These are phyloP conservation scores for Coelopa frigida DNA, from an alignment of 1,140 invertebrate genomes.

Conservation along the genomic window DNA sequence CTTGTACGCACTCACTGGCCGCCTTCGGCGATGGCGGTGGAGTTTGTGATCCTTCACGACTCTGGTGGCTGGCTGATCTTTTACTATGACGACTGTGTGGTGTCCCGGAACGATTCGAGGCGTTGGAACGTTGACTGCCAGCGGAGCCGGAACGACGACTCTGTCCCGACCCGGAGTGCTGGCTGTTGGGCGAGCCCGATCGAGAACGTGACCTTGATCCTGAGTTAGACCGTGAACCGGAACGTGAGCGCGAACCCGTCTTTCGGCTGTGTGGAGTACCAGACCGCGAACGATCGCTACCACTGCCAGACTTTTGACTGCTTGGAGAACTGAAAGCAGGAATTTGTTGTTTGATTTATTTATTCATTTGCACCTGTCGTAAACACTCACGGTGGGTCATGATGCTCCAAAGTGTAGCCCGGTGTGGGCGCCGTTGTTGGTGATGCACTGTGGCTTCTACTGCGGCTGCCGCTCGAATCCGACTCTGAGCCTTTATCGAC, in stretches of 20 bases:
- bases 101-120: conserved; percentile 9
- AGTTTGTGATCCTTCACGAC: background rate
- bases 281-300: conserved; percentile 27
- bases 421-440: too few species aligned
- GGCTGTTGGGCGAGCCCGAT: conserved; percentile 14
- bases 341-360: background rate
- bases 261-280: conserved; percentile 1
- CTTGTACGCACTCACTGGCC: background rate
- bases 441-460: conserved; percentile 4
- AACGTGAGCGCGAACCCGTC: conserved; percentile 8
- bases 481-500: conserved; percentile 4
- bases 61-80: background rate
- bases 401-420: conserved; percentile 8
- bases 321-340: background rate
- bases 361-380: background rate
- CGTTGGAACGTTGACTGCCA: conserved; percentile 12
- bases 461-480: conserved; percentile 6
- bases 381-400: conserved; percentile 5
- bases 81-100: conserved; percentile 17
- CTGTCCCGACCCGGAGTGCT: conserved; percentile 14
- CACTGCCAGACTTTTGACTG: conserved; percentile 15
- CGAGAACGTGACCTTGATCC: conserved; percentile 12
- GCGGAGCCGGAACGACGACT: conserved; percentile 14
- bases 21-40: background rate
- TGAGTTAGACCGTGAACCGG: conserved; percentile 1